Evolutionary conservation across 2,797 vertebrate species (phyloP).

Genomic region (Euthynnus affinis): DNA sequence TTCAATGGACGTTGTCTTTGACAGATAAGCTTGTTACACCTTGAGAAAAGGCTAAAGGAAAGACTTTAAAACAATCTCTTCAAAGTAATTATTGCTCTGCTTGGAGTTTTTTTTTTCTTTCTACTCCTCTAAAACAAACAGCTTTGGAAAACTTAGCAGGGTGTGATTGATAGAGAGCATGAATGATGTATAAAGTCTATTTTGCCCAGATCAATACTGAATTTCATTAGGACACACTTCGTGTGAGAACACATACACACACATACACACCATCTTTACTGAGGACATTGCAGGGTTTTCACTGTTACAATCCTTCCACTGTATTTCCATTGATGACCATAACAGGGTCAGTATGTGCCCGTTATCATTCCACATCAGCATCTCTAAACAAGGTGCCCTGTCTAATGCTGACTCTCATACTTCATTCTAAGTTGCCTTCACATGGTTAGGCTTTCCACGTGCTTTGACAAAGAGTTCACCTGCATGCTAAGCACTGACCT

Average conservation of each 20-base stretch:
- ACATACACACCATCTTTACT: conserved; percentile 30
- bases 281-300: conserved; percentile 60
- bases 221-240: conserved; percentile 84
- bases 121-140: conserved; percentile 81
- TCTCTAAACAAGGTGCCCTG: conserved; percentile 73
- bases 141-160: conserved; percentile 85
- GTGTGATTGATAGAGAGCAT: conserved; percentile 88
- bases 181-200: conserved; percentile 92
- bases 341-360: conserved; percentile 27
- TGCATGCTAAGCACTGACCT: conserved; percentile 83
- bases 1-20: conserved; percentile 83
- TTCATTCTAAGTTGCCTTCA: conserved; percentile 66
- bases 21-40: conserved; percentile 85
- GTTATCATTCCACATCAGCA: conserved; percentile 70
- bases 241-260: conserved; percentile 36
- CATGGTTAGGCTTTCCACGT: conserved; percentile 68
- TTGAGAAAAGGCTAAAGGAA: conserved; percentile 81
- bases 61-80: conserved; percentile 83
- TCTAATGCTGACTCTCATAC: conserved; percentile 70
- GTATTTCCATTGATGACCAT: conserved; percentile 61
- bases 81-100: conserved; percentile 84
- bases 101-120: conserved; percentile 70
- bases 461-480: conserved; percentile 63
- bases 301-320: conserved; percentile 39
- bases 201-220: conserved; percentile 88